phyloP scores from a whole-genome alignment of 2,113 vertebrate species.

The Proterorhinus semilunaris region DNA sequence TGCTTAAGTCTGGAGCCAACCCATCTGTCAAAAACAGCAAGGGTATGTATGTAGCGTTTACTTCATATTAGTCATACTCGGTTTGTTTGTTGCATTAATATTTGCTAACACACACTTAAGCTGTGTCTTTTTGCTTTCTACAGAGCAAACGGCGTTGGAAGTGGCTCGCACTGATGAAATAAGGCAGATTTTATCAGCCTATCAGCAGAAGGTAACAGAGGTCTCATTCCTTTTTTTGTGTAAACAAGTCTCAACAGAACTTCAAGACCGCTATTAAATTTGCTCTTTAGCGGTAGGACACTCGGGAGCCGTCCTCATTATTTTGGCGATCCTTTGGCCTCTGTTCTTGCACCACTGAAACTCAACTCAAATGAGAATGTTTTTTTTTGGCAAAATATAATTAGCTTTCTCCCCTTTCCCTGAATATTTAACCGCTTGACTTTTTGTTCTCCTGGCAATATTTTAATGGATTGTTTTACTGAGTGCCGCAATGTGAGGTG shows the following conservation, averaged over 20 bases:
- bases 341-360: background rate
- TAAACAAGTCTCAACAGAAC: background rate
- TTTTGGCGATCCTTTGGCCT: slow-evolving; percentile 1
- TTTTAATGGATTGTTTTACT: background rate
- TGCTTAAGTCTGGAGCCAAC: slow-evolving; percentile 85
- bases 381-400: slow-evolving; percentile 6
- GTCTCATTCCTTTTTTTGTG: background rate
- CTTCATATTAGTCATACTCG: background rate
- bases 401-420: background rate
- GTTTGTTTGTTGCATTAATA: background rate
- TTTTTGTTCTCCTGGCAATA: background rate
- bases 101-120: background rate
- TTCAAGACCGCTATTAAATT: background rate
- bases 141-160: slow-evolving; percentile 86
- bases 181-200: slow-evolving; percentile 79
- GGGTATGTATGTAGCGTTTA: slow-evolving; percentile 63
- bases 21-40: slow-evolving; percentile 82
- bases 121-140: slow-evolving; percentile 24
- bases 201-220: slow-evolving; percentile 78
- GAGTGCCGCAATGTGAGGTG: background rate
- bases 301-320: slow-evolving; percentile 1
- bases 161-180: slow-evolving; percentile 84
- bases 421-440: background rate
- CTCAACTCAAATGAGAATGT: slow-evolving; percentile 1
- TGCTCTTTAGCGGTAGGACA: background rate